Evolutionary conservation across 1,140 invertebrate genomes (phyloP).

Genomic region (Aphelinus atriplicis): DNA sequence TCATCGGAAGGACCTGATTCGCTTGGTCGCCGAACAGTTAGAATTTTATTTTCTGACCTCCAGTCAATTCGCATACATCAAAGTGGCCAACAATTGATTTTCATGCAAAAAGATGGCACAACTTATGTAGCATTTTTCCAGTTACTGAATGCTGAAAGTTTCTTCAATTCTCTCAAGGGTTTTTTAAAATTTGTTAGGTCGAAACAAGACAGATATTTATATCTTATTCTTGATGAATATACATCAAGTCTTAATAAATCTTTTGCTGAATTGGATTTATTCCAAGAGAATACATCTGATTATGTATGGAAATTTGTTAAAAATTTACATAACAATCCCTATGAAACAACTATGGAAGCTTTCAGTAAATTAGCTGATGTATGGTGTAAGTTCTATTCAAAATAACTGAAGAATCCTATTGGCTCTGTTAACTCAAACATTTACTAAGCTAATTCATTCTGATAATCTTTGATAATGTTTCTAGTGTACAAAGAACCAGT

Average conservation of each 20-base stretch:
- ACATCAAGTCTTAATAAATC: constrained; percentile 78
- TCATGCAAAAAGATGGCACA: constrained; percentile 78
- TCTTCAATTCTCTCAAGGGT: constrained; percentile 75
- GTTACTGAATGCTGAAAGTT: constrained; percentile 82
- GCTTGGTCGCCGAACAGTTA: constrained; percentile 69
- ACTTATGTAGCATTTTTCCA: constrained; percentile 86
- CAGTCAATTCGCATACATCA: constrained; percentile 74
- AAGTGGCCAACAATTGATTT: constrained; percentile 75
- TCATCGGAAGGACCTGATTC: constrained; percentile 68
- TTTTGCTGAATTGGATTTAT: constrained; percentile 85
- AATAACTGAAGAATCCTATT: too few relatives aligned
- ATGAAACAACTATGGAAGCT: constrained; percentile 82
- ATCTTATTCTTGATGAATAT: constrained; percentile 72
- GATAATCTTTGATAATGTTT: constrained; percentile 2
- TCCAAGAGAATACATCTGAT: constrained; percentile 75
- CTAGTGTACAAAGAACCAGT: constrained; percentile 67
- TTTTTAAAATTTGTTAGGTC: constrained; percentile 73
- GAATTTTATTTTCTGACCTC: constrained; percentile 73
- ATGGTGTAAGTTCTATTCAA: constrained; percentile 53
- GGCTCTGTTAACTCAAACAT: not conserved
- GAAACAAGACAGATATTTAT: constrained; percentile 76
- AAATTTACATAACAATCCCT: constrained; percentile 79
- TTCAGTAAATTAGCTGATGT: constrained; percentile 86
- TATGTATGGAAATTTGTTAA: constrained; percentile 77
- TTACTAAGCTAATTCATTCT: not conserved